Evolutionary conservation across 2,113 vertebrate genomes (phyloP).

Genomic region (Rhombomys opimus): DNA sequence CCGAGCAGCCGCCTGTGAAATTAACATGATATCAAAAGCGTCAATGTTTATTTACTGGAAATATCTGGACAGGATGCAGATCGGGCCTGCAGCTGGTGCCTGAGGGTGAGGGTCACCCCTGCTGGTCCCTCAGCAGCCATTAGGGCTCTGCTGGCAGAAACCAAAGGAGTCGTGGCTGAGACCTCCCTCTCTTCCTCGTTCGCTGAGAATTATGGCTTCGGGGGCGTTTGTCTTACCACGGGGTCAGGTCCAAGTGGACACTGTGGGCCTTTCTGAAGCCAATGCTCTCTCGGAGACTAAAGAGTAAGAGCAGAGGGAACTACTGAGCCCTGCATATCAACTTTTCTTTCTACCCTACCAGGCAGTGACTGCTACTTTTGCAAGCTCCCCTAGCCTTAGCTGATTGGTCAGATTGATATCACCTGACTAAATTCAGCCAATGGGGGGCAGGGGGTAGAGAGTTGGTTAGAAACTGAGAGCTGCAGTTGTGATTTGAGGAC

Average conservation of each 20-base stretch:
- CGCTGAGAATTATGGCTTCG: background rate
- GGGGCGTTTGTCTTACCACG: background rate
- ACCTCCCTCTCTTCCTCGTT: background rate
- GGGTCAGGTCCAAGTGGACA: background rate
- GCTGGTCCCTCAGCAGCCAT: background rate
- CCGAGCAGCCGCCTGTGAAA: constrained; percentile 89
- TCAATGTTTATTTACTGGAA: constrained; percentile 87
- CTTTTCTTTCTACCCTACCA: too few species aligned
- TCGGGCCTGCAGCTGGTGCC: constrained; percentile 49
- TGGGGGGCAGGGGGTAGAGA: background rate
- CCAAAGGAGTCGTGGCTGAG: background rate
- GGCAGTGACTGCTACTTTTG: background rate
- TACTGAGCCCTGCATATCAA: background rate
- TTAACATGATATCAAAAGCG: constrained; percentile 86
- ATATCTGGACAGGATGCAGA: constrained; percentile 68
- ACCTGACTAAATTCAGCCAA: constrained; percentile 54
- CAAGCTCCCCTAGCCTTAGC: background rate
- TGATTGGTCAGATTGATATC: constrained; percentile 33
- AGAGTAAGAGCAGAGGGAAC: background rate
- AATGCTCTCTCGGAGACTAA: background rate
- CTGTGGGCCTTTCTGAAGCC: background rate
- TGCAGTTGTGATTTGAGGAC: background rate
- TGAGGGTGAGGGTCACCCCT: constrained; percentile 43
- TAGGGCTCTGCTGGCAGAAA: background rate
- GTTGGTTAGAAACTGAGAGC: background rate